Evolutionary conservation across 2,888 invertebrate genomes (phyloP), one percentile per base, ranked within the genome.

Genomic region (Cephalotes varians): DNA sequence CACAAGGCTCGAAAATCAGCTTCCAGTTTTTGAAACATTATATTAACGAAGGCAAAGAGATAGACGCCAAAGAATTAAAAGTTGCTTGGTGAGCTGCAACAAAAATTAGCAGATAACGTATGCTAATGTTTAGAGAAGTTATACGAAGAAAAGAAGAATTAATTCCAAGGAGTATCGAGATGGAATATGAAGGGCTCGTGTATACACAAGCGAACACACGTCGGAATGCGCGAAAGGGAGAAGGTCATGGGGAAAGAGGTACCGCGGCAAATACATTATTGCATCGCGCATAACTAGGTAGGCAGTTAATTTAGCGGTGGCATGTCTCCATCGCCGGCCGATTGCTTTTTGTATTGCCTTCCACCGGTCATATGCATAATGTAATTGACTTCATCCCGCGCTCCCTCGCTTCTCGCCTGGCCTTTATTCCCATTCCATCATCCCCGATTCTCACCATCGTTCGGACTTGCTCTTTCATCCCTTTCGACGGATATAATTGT

Each of bases 231-330:
- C 37, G 31, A 77, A 79, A 74, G 83, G 47, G 82, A 47, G 28
- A 37, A n/a, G 21, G 71, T 47, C 15, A 72, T 15, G 73, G 82
- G 37, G 72, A 54, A 54, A 60, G 65, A 18, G 49, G 74, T 64
- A 73, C 83, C 28, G 65, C 80, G 58, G 86, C 85, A 87, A 88
- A 91, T 90, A 91, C 91, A 92, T 93, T 93, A 93, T 93, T 94
- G 90, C 93, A 93, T 93, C 93, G 91, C 92, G 89, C 91, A 91
- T 92, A 93, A 92, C 92, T 92, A 93, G 92, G 90, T 91, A 92
- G 92, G 92, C 91, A 93, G 94, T 94, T 93, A 93, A 94, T 94
- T 94, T 93, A 93, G 92, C 91, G 90, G 91, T 92, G 91, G 92
- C 90, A 90, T 91, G 88, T 88, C 88, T 90, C 88, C 89, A 87